Evolutionary conservation across 2,888 invertebrate genomes (phyloP), one percentile per base, ranked within the genome.

Genomic region (Megastigmus dorsalis): DNA sequence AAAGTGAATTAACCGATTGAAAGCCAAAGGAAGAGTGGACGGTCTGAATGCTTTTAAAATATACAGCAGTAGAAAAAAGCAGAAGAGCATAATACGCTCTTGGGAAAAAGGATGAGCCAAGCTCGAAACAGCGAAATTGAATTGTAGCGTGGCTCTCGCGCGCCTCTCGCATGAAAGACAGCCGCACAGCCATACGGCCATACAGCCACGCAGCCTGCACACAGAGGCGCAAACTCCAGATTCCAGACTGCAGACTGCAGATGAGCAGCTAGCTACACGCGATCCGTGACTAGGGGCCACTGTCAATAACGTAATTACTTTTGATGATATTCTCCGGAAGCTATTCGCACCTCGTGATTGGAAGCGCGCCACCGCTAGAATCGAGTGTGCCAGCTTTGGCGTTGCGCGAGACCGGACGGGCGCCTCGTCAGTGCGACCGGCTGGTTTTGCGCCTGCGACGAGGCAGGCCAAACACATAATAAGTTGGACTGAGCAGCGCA

Each of bases 301-400:
- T 30, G 78, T 79, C 80, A 78, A 82, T 82, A 82, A 83, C 70
- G 82, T 80, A 82, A 84, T 85, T 82, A 83, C 80, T 82, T 80
- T 81, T 78, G 80, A 82, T 77, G 80, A 78, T n/a, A n/a, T 80
- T 78, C 79, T 75, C 74, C 76, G 81, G 81, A 80, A 83, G 80
- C 80, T 78, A 80, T 82, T 82, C 81, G 78, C 82, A 79, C 83
- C 78, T 80, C 75, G 77, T 78, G 79, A 81, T 81, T 79, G 80
- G n/a, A 75, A 79, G 66, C 76, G 62, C 76, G 69, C 74, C 62
- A 69, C 62, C 38, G 50, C 74, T 79, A 50, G 77, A 82, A 84
- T 83, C 81, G 82, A 83, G 83, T 84, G 82, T 84, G 83, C 80
- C 78, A 76, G 65, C 30, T 26, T 15, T 18, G 7, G 30, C 9